These are phyloP conservation scores for Trinorchestia longiramus DNA, from an alignment of 1,140 invertebrate genomes.

Conservation along the genomic window DNA sequence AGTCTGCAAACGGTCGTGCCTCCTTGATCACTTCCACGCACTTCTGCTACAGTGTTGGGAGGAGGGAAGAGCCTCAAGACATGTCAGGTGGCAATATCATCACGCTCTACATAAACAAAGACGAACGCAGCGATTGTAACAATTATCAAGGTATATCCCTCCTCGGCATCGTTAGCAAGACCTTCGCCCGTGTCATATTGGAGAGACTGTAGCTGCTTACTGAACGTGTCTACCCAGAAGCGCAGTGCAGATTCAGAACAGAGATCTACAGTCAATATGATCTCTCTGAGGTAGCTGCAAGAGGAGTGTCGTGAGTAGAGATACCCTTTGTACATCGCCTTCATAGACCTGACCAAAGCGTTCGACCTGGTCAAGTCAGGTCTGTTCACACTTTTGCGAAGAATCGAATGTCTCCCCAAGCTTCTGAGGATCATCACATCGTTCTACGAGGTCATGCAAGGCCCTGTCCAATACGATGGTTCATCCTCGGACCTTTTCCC, in stretches of 20 bases:
- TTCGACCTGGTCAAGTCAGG: neutral
- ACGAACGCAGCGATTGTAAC: conserved; percentile 43
- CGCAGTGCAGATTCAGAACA: neutral
- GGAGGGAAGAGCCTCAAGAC: conserved; percentile 56
- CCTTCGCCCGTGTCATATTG: too few species aligned
- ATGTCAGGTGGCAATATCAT: conserved; percentile 53
- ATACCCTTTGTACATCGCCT: neutral
- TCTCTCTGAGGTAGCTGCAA: conserved; percentile 17
- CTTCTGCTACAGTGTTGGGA: conserved; percentile 53
- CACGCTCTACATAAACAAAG: conserved; percentile 57
- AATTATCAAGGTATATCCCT: too few species aligned
- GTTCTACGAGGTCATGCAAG: neutral
- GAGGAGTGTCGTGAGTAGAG: conserved; percentile 53
- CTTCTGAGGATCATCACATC: neutral
- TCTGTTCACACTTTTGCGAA: neutral
- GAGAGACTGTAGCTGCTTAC: too few species aligned
- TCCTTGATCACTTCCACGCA: neutral
- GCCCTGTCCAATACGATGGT: neutral
- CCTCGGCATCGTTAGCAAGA: too few species aligned
- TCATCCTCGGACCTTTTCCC: neutral
- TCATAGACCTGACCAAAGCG: conserved; percentile 24
- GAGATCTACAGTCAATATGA: conserved; percentile 29
- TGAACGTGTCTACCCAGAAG: neutral
- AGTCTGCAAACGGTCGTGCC: neutral
- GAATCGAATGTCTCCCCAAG: neutral